Conservation (phyloP, 2,888 invertebrate species). For the Caenorhabditis uteleia region DNA sequence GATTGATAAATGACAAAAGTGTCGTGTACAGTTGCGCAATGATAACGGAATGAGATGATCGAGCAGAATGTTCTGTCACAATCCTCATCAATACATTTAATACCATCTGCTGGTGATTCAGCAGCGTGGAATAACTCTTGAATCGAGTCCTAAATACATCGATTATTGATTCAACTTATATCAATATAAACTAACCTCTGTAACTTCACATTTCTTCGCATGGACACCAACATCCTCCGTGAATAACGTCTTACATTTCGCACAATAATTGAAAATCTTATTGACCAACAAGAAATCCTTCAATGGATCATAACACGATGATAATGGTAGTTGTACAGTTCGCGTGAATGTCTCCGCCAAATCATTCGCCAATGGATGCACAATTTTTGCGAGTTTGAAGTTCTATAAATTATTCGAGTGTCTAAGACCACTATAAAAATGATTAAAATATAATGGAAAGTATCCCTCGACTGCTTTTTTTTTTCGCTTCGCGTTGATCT, state of each 20-base stretch:
- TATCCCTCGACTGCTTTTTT: slow-evolving; percentile 5
- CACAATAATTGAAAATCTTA: slow-evolving; percentile 16
- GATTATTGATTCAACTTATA: no score
- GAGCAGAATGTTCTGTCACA: slow-evolving; percentile 2
- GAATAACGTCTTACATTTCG: slow-evolving; percentile 5
- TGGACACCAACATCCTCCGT: slow-evolving; percentile 1
- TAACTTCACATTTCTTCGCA: not conserved
- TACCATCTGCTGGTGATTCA: not conserved
- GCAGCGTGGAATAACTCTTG: slow-evolving; percentile 4
- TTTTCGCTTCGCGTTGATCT: slow-evolving; percentile 2
- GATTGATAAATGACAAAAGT: not conserved
- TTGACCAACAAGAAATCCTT: slow-evolving; percentile 21
- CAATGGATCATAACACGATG: slow-evolving; percentile 23
- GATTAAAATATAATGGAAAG: not conserved
- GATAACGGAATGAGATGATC: not conserved
- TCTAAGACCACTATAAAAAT: not conserved
- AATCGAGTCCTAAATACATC: no score
- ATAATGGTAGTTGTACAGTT: not conserved
- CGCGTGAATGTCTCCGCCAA: not conserved
- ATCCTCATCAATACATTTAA: not conserved
- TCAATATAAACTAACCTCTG: no score
- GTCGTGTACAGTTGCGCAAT: not conserved
- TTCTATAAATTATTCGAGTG: slow-evolving; percentile 1
- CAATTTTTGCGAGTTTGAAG: not conserved
- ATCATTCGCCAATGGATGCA: slow-evolving; percentile 6